Evolutionary conservation across 2,113 vertebrate species (phyloP).

Genomic region (Phasianus colchicus): DNA sequence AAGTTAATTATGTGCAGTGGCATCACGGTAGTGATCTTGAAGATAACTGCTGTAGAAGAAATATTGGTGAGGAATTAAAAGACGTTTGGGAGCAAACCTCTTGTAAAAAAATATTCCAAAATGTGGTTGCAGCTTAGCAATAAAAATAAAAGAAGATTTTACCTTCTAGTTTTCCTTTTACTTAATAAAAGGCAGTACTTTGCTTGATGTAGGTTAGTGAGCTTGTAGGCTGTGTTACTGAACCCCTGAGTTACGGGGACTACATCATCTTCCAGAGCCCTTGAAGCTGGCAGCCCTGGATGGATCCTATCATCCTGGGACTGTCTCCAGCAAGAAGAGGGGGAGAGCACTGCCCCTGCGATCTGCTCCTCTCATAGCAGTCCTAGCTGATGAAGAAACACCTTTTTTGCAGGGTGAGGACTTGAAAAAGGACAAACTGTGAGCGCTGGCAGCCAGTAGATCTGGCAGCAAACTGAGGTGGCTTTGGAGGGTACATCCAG

Average conservation of each 20-base stretch:
- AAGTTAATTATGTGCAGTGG: conserved; percentile 39
- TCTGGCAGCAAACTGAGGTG: background rate
- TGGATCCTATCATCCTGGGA: background rate
- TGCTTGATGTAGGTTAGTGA: background rate
- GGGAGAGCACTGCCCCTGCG: accelerated
- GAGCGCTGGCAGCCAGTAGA: accelerated
- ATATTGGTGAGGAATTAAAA: conserved; percentile 20
- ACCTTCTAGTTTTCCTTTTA: background rate
- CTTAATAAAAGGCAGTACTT: background rate
- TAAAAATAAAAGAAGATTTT: background rate
- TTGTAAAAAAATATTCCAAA: background rate
- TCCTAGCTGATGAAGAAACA: background rate
- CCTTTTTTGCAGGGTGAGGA: background rate
- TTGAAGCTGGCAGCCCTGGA: background rate
- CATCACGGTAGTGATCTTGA: conserved; percentile 25
- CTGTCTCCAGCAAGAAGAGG: background rate
- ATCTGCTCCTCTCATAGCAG: background rate
- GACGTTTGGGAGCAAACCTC: background rate
- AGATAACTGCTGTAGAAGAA: conserved; percentile 15
- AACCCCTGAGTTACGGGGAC: background rate
- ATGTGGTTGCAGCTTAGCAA: background rate
- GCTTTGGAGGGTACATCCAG: background rate
- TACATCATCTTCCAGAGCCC: background rate
- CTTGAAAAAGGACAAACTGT: background rate
- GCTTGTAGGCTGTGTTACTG: background rate